Evolutionary conservation across 2,797 vertebrate species (phyloP).

Genomic region (Dendrocincla tyrannina): DNA sequence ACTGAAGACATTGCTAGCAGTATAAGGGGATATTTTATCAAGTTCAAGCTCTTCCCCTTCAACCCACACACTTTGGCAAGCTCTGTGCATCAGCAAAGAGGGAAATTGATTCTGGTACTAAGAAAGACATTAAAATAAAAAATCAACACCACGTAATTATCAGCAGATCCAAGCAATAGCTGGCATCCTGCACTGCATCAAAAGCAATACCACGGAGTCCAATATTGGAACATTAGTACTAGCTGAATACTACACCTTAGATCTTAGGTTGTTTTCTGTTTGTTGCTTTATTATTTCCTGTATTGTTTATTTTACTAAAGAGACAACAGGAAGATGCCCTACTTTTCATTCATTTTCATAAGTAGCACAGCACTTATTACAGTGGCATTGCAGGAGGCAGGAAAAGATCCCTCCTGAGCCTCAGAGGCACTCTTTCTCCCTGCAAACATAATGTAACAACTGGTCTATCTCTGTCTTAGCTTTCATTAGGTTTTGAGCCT

Average conservation of each 20-base stretch:
- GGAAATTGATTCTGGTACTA: not conserved
- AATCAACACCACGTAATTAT: conserved; percentile 14
- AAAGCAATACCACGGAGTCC: not conserved
- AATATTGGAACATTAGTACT: not conserved
- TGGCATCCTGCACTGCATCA: not conserved
- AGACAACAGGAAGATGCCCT: not conserved
- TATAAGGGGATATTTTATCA: not conserved
- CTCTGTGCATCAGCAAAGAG: not conserved
- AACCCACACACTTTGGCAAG: not conserved
- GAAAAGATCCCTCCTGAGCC: not conserved
- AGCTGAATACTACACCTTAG: not conserved
- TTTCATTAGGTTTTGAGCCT: not conserved
- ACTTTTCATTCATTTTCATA: not conserved
- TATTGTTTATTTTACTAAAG: not conserved
- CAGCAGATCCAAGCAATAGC: not conserved
- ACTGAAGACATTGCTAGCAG: not conserved
- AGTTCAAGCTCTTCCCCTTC: not conserved
- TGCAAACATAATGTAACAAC: not conserved
- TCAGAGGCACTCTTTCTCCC: not conserved
- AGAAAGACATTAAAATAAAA: not conserved
- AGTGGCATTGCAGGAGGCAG: not conserved
- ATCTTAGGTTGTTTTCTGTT: not conserved
- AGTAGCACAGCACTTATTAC: not conserved
- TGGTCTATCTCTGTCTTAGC: not conserved
- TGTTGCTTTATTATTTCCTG: not conserved